Evolutionary conservation across 2,113 vertebrate genomes (phyloP), one percentile per base, ranked within the genome.

Genomic region (Mobula hypostoma): DNA sequence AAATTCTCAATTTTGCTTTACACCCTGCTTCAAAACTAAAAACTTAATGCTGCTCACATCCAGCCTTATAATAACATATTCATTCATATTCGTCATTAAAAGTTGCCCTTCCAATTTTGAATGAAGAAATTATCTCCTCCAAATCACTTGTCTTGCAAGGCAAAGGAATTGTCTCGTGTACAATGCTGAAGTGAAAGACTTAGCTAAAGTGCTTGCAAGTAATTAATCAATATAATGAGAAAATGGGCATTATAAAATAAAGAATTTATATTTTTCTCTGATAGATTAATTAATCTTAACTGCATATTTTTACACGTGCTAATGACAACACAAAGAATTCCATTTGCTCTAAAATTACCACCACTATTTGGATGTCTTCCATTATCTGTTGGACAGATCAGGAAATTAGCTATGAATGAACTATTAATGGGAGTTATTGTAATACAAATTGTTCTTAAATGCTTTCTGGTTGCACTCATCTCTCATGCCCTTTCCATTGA

Each of bases 361-460:
- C 95, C 94, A 94, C 95, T 95, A 95, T 95, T 95, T 94, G 95
- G 95, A 95, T 96, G 96, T 95, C 94, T 95, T 95, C 95, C 95
- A 96, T 96, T 96, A 96, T 94, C 94, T 80, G 94, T 95, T 94
- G 94, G 95, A 94, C 94, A 96, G 94, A 94, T 95, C 85, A 78
- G 95, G 91, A 95, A 95, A 95, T 94, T 94, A 95, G 94, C 92
- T 66, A 94, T 95, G 95, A 96, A 95, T 95, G 95, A 95, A 95
- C 94, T 95, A 96, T 96, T 96, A 96, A 96, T 96, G 95, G 95
- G 95, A 96, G 94, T 96, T 96, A 96, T 96, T 95, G 96, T 92
- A 95, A 95, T 95, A 95, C 95, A 96, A 96, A 97, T 97, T 95
- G 96, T 96, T 95, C 96, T 95, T 94, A 94, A 74, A 94, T 96